Evolutionary conservation across 64 coral and sea anemone genomes (phyloP), one percentile per base, ranked within the genome.

Genomic region (Astreopora myriophthalma): DNA sequence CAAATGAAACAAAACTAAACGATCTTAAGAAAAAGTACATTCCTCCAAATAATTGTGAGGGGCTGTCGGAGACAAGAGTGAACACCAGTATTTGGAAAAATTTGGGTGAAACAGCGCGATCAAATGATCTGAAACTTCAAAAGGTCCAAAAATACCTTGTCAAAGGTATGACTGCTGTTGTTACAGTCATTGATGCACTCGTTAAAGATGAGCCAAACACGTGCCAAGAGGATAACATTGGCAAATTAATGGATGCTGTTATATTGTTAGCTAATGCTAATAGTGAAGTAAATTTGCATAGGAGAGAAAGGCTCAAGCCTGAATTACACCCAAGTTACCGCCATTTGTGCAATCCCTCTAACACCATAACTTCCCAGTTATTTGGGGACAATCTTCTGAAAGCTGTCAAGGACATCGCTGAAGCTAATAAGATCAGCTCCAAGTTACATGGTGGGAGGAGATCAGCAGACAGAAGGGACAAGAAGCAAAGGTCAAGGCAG

Each of bases 101-200:
- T 40, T 48, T 80, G 39, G 42, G 40, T n/a, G 76, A 80, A 12
- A 26, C 40, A 48, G 42, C 76, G 17, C 34, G 76, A 44, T 51
- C 76, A 29, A 80, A 44, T 80, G 76, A 55, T 80, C 42, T 80
- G 42, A 80, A 80, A 80, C 76, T 80, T 19, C 76, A 80, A 40
- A 80, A 80, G 44, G 76, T 80, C 26, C 76, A 80, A 80, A 80
- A 80, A 80, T 80, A 44, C 27, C 40, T 80, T 42, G 76, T 80
- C 28, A 46, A 55, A 46, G 44, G 75, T 22, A 39, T 79, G 38
- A 52, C 75, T 40, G 40, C 75, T 79, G 75, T 79, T 26, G 75
- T 79, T 37, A 28, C 75, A 40, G 75, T 79, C 38, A 52, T 52
- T 23, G 39, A 79, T 79, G 75, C 23, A 20, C 75, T 79, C 25